These are phyloP conservation scores for Drosophila meridiana DNA, from an alignment of 2,888 invertebrate genomes.

Conservation along the genomic window DNA sequence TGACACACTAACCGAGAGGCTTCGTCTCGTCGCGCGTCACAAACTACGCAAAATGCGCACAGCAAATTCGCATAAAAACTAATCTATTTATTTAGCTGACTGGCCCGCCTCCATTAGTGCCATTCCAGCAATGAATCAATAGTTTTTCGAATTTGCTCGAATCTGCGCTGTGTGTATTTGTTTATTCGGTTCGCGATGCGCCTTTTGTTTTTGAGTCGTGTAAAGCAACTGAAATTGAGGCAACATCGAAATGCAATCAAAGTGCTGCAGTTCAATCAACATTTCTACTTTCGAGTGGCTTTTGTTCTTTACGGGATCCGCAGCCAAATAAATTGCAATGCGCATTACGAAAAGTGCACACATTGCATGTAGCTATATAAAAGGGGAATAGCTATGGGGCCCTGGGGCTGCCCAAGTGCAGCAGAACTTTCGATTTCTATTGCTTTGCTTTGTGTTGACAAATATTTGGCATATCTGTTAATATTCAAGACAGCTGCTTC, in stretches of 20 bases:
- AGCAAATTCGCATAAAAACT: constrained; percentile 61
- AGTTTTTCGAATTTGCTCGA: constrained; percentile 53
- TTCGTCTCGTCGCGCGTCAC: constrained; percentile 56
- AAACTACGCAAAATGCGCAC: constrained; percentile 61
- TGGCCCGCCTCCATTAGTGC: constrained; percentile 44
- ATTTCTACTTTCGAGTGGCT: constrained; percentile 53
- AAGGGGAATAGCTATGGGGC: background rate
- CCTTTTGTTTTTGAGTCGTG: constrained; percentile 68
- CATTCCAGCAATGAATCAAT: constrained; percentile 76
- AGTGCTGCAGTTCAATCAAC: constrained; percentile 54
- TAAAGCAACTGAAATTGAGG: constrained; percentile 69
- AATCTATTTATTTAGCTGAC: constrained; percentile 74
- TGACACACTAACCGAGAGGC: constrained; percentile 8
- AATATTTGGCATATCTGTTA: constrained; percentile 66
- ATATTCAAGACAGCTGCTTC: constrained; percentile 35
- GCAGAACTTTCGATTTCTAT: constrained; percentile 66
- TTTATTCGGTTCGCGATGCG: constrained; percentile 22
- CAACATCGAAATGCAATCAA: constrained; percentile 73
- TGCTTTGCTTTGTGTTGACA: constrained; percentile 50
- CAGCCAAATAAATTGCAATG: constrained; percentile 50
- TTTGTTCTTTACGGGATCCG: constrained; percentile 34
- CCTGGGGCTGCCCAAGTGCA: constrained; percentile 8
- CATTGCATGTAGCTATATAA: background rate
- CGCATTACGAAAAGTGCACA: constrained; percentile 36
- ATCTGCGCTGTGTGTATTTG: constrained; percentile 18